A percentile compares a stretch with the other conserved stretches of the same genome.
These are phyloP conservation scores for Nansenia antarctica DNA, from an alignment of 2,113 vertebrate species.

Conservation along the genomic window DNA sequence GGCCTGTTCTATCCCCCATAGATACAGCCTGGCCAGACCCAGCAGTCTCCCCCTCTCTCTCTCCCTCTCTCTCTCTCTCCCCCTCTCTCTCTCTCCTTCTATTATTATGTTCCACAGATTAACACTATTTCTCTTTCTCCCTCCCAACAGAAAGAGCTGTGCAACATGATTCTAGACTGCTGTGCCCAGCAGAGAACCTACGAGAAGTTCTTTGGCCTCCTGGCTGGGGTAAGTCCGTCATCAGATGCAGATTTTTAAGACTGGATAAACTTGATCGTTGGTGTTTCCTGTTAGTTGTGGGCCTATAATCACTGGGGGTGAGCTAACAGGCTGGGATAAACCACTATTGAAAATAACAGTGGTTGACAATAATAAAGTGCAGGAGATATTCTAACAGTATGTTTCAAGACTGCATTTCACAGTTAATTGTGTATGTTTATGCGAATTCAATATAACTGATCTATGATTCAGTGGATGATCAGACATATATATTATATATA, in stretches of 20 bases:
- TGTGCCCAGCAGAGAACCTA: conserved; percentile 98
- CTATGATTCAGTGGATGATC: no score
- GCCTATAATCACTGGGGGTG: no score
- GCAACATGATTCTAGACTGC: conserved; percentile 99
- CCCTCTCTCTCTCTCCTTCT: conserved; percentile 16
- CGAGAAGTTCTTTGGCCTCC: conserved; percentile 96
- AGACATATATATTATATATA: neutral
- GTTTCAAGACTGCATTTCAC: no score
- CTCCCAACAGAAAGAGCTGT: conserved; percentile 90
- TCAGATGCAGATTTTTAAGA: neutral
- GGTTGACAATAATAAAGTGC: no score
- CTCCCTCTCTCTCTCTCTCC: neutral
- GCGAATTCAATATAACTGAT: neutral
- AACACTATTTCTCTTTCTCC: conserved; percentile 13
- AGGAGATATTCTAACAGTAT: no score
- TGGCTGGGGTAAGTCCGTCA: conserved; percentile 91
- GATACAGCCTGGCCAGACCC: neutral
- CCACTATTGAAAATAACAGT: no score
- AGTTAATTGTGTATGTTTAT: no score
- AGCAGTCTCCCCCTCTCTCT: neutral
- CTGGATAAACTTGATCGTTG: no score
- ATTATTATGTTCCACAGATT: neutral
- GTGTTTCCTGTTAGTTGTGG: no score
- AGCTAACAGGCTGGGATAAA: no score
- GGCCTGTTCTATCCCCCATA: neutral